Evolutionary conservation across 2,888 invertebrate species (phyloP), one percentile per base, ranked within the genome.

Genomic region (Apodemia hepburni): DNA sequence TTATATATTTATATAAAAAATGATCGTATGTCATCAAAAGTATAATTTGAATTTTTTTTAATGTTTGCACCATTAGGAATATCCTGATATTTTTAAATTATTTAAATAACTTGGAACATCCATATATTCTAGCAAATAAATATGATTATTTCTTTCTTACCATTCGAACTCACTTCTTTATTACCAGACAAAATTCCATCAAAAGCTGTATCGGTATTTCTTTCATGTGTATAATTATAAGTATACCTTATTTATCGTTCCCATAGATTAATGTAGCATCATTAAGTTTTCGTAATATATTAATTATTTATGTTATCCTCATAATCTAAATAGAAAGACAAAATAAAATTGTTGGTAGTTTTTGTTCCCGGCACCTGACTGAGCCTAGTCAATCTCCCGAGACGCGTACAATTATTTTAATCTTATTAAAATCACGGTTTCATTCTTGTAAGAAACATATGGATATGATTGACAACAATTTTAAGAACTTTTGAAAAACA

Each of bases 341-440:
- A 79, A 78, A 83, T 79, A 68, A 73, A 77, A 76, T 73, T 75
- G 75, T 68, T 69, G 73, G 66, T 67, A 75, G 77, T 85, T 85
- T 84, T 82, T 79, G 35, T 83, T 74, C 75, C 78, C 76, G 69
- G 71, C 83, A 80, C 82, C 78, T 78, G 80, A 82, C 75, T 70
- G 71, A 69, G 76, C 71, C 74, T 74, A 83, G 82, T 81, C 82
- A 81, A 82, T 85, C 85, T 87, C 77, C 69, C 80, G 84, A 84
- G 85, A 86, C 80, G 79, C 78, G 79, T 85, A 90, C 89, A 89
- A 88, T 90, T 90, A 90, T 89, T 89, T 82, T 90, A 89, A 90
- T 89, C 89, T 88, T 85, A 84, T 87, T 86, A 85, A 85, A 87
- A 88, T 89, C 87, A 80, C 80, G 79, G 76, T 79, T 75, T 69